Percentiles rank a stretch among this genome's conserved stretches.
Conservation (phyloP, 2,888 invertebrate species). For the Agrochola circellaris region DNA sequence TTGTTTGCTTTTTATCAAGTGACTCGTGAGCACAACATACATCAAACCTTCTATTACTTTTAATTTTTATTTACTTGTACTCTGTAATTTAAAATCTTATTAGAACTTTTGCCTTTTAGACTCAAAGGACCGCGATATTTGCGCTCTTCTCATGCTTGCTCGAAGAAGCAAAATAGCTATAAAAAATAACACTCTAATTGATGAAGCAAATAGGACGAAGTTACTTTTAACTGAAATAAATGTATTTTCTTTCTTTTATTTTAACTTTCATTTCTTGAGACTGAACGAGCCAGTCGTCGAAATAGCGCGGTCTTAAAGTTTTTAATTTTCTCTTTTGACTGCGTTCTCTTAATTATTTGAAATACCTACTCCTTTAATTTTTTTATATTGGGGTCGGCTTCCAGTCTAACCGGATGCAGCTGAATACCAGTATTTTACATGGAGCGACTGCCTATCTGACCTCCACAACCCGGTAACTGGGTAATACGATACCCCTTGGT, state of each 20-base stretch:
- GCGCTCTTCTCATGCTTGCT: neutral
- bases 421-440: too few species aligned
- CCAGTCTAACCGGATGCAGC: too few species aligned
- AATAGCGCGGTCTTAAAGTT: neutral
- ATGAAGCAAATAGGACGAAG: constrained; percentile 8
- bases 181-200: constrained; percentile 30
- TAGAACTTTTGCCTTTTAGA: neutral
- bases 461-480: too few species aligned
- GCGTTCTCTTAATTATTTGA: neutral
- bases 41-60: neutral
- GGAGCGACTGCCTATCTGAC: too few species aligned
- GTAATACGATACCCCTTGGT: too few species aligned
- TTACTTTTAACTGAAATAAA: neutral
- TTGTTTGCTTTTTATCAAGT: too few species aligned
- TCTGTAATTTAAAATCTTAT: neutral
- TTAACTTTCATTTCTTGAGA: constrained; percentile 4
- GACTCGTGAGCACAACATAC: neutral
- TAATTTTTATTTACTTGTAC: neutral
- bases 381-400: too few species aligned
- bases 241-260: constrained; percentile 2
- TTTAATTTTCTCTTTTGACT: constrained; percentile 22
- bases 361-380: neutral
- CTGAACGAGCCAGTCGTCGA: neutral
- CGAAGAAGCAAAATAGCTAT: neutral
- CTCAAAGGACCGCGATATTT: constrained; percentile 13